Base-by-base conservation (phyloP, 2,888 invertebrate species). In the Amphipyra tragopoginis region DNA sequence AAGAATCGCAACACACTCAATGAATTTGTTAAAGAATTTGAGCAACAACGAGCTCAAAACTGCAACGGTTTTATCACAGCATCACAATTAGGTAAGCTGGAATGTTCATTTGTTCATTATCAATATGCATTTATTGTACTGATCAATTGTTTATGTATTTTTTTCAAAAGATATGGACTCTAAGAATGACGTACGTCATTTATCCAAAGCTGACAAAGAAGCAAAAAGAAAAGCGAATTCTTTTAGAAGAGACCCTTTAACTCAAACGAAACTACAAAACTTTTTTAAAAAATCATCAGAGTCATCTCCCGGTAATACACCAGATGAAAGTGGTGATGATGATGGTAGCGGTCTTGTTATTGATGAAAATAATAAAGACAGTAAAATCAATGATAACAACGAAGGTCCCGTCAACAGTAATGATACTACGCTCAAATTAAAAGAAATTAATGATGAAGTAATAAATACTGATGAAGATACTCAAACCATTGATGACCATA, bases 1-100 rank as follows among this genome's bases (percentile, higher is more conserved):
- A 92, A 88, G 61, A 95, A 96, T 85, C 83, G 87, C 65, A 88
- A 93, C 74, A 92, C 92, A 52, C 91, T 95, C 51, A 82, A 90
- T 88, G 93, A 86, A 86, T 95, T 87, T 83, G 93, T 89, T 86
- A 91, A 86, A 89, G 94, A 93, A 90, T 94, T 84, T 93, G 92
- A 95, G 88, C 82, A 85, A 86, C 83, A 85, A 63, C 80, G 79
- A 66, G 79, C 75, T 52, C 74, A 80, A 53, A 83, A 79, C 53
- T 51, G 65, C 38, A 77, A 83, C 52, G 87, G 89, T 9, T 95
- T 94, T 72, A 79, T 93, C 29, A 90, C 89, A 45, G 94, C 94
- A 52, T 86, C 93, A 44, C 85, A 94, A 77, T 79, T 94, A 66
- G 90, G 92, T 93, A 84, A 74, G 76, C 64, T 52, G 51, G 21